Conservation (phyloP, 2,113 vertebrate genomes). For the Cygnus atratus region DNA sequence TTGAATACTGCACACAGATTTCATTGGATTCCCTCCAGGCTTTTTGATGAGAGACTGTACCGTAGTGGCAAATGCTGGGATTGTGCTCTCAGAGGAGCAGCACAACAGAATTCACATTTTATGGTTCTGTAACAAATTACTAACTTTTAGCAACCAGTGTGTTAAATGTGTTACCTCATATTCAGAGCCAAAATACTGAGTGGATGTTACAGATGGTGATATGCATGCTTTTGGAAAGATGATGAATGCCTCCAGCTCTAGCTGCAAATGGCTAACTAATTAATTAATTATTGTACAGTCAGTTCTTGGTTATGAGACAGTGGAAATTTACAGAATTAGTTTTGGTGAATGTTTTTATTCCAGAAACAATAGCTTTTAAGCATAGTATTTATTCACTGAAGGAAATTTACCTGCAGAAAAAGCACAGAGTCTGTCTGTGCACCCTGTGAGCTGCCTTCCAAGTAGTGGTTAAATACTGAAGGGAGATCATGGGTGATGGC, state of each 20-base stretch:
- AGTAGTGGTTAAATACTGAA: neutral
- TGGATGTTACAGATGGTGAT: slow-evolving; percentile 47
- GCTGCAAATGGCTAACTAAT: slow-evolving; percentile 34
- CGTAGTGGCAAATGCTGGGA: neutral
- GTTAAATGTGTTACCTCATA: slow-evolving; percentile 41
- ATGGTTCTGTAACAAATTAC: neutral
- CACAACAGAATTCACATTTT: neutral
- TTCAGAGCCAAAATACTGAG: slow-evolving; percentile 30
- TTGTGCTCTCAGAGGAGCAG: neutral
- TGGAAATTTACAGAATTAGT: slow-evolving; percentile 14
- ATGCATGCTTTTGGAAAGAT: slow-evolving; percentile 19
- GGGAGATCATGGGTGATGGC: neutral
- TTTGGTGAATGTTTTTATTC: neutral
- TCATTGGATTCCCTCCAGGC: neutral
- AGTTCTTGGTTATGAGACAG: slow-evolving; percentile 20
- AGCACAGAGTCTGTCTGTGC: neutral
- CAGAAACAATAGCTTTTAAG: neutral
- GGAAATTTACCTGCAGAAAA: neutral
- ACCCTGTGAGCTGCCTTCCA: neutral
- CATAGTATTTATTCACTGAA: neutral
- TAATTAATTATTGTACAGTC: slow-evolving; percentile 55
- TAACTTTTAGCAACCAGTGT: slow-evolving; percentile 4
- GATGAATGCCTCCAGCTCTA: slow-evolving; percentile 41
- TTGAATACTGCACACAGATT: neutral
- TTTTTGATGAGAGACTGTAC: neutral